phyloP scores from a whole-genome alignment of 2,888 invertebrate genomes.

The Calliopum simillimum region DNA sequence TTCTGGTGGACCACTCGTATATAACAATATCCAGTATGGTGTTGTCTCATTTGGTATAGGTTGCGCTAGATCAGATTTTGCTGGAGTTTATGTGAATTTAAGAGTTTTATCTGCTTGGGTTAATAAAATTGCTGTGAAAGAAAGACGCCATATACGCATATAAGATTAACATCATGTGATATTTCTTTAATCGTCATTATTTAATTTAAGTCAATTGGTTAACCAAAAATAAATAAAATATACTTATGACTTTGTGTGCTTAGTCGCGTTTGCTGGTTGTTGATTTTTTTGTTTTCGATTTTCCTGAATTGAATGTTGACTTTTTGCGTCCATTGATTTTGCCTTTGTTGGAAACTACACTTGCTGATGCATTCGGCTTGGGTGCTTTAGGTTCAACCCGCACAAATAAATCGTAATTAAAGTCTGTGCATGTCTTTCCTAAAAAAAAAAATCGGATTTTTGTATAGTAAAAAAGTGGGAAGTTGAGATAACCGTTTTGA shows the following conservation, averaged over 20 bases:
- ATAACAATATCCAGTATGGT: constrained; percentile 68
- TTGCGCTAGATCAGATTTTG: constrained; percentile 70
- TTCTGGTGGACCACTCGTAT: constrained; percentile 58
- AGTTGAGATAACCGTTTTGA: too few relatives aligned
- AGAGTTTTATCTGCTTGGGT: constrained; percentile 20
- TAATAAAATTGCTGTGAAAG: neutral
- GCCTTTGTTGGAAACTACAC: constrained; percentile 51
- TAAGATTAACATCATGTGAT: too few relatives aligned
- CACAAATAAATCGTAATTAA: constrained; percentile 66
- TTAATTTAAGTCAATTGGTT: too few relatives aligned
- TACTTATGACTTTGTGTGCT: neutral
- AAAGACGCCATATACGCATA: too few relatives aligned
- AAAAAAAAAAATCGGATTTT: neutral
- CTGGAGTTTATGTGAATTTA: constrained; percentile 82
- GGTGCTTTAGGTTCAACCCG: constrained; percentile 62
- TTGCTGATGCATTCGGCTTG: constrained; percentile 57
- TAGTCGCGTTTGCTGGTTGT: constrained; percentile 47
- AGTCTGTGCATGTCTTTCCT: constrained; percentile 65
- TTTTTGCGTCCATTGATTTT: constrained; percentile 62
- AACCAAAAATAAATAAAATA: too few relatives aligned
- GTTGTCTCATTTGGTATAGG: constrained; percentile 72
- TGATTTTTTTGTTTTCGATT: constrained; percentile 57
- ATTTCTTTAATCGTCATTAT: too few relatives aligned
- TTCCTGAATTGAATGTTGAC: constrained; percentile 51
- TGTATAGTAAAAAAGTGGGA: too few relatives aligned